Base-by-base conservation (phyloP, 2,888 invertebrate genomes). In the Lochmaea capreae region DNA sequence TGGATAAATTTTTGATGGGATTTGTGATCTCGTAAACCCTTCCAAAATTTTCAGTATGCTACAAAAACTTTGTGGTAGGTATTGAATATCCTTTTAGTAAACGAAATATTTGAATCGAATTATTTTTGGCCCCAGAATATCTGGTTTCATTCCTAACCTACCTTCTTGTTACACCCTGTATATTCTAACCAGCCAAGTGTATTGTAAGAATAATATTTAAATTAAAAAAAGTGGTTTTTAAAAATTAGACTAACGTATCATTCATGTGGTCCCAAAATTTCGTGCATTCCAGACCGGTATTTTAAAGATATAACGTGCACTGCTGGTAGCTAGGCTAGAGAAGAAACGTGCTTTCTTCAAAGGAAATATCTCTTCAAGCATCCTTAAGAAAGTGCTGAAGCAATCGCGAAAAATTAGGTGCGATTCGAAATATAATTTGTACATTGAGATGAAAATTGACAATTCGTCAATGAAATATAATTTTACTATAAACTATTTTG, bases 191-290 rank as follows among this genome's bases (percentile, higher is more conserved):
- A 46, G 14, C 3, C 46, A 46, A 46, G 11, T 46, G 46, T 5
- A 46, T 46, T 14, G 11, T 46, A 46, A 46, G 6, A 46, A n/a
- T n/a, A n/a, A n/a, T 49, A 49, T 5, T 14, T 0, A n/a, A n/a
- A n/a, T n/a, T 16, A 42, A n/a, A 9, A 62, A 43, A 11, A 63
- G 16, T 43, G 26, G n/a, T n/a, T 12, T 10, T 14, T n/a, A n/a
- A 65, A 68, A 62, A 62, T 49, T 26, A 26, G 8, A 71, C 71
- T 71, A 71, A 71, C 71, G 66, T 71, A 66, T 61, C 59, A 62
- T 67, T 67, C 62, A 62, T 72, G 22, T 72, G 26, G 65, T n/a
- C 43, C 72, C 67, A 67, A 42, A 67, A 52, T 65, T 43, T 65
- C 58, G 42, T 71, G 59, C 71, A 71, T 71, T 68, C 68, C 68